These are phyloP conservation scores for Cheracebus regulus DNA, from an alignment of 2,797 vertebrate genomes.

Conservation along the genomic window DNA sequence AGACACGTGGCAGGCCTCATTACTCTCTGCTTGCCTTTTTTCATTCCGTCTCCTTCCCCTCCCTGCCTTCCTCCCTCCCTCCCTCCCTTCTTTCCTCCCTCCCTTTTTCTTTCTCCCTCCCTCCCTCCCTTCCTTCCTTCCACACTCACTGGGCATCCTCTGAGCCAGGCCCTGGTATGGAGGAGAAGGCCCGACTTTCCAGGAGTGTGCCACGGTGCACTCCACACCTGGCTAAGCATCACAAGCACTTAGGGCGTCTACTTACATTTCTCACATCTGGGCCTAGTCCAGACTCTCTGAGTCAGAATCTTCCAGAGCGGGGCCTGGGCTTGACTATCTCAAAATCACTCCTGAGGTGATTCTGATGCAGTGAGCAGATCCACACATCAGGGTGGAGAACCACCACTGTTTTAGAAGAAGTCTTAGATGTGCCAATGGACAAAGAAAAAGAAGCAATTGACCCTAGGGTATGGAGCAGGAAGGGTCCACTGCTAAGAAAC, in stretches of 20 bases:
- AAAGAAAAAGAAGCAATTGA: neutral
- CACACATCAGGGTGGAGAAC: neutral
- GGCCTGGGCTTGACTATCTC: neutral
- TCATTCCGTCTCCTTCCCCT: too few species aligned
- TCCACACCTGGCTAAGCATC: neutral
- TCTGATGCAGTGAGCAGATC: neutral
- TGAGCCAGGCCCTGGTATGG: neutral
- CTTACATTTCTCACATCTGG: conserved; percentile 7
- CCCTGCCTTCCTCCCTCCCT: fast-evolving
- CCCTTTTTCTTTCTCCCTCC: too few species aligned
- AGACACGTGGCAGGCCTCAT: too few species aligned
- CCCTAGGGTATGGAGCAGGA: neutral
- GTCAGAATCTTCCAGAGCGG: neutral
- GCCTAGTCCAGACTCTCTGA: neutral
- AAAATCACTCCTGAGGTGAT: neutral
- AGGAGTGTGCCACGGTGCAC: neutral
- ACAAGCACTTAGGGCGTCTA: neutral
- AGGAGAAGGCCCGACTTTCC: neutral
- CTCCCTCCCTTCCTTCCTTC: too few species aligned
- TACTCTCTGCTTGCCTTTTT: fast-evolving
- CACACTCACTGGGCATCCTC: neutral
- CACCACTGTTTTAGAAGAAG: neutral
- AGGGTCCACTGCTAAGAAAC: neutral
- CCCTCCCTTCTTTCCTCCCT: too few species aligned
- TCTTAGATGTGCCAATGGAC: neutral